A percentile compares a stretch with the other conserved stretches of the same genome.
Conservation (phyloP, 1,140 invertebrate species). For the Leptopilina clavipes region DNA sequence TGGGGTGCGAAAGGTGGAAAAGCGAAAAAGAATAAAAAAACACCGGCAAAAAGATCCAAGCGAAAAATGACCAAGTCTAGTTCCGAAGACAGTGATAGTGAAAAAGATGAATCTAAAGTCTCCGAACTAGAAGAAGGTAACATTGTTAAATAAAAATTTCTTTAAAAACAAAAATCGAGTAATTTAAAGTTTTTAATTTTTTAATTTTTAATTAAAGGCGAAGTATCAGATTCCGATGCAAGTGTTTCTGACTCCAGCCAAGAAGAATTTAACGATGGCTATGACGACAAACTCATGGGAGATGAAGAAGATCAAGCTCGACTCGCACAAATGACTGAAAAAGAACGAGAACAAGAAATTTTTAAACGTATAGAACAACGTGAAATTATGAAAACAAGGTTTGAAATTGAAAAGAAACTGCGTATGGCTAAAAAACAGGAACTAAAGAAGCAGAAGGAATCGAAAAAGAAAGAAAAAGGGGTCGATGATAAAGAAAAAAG, state of each 20-base stretch:
- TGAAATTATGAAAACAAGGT: constrained; percentile 94
- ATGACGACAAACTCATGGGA: constrained; percentile 97
- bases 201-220: constrained; percentile 71
- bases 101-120: constrained; percentile 74
- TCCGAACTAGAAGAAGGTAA: constrained; percentile 85
- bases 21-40: constrained; percentile 78
- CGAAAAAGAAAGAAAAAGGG: constrained; percentile 78
- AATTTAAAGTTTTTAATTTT: constrained; percentile 35
- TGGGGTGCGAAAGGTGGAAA: constrained; percentile 79
- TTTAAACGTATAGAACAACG: constrained; percentile 96
- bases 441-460: constrained; percentile 80
- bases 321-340: constrained; percentile 95
- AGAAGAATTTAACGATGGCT: constrained; percentile 87
- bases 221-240: constrained; percentile 79
- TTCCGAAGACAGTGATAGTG: constrained; percentile 75
- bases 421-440: constrained; percentile 89
- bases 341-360: constrained; percentile 97
- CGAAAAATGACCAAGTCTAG: constrained; percentile 75
- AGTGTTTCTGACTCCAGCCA: constrained; percentile 76
- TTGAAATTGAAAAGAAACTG: constrained; percentile 97
- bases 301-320: constrained; percentile 95
- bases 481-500: constrained; percentile 73
- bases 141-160: constrained; percentile 16
- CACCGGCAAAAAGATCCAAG: constrained; percentile 64
- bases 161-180: constrained; percentile 30